These are phyloP conservation scores for Ophion ellenae DNA, from an alignment of 2,888 invertebrate species.

Conservation along the genomic window DNA sequence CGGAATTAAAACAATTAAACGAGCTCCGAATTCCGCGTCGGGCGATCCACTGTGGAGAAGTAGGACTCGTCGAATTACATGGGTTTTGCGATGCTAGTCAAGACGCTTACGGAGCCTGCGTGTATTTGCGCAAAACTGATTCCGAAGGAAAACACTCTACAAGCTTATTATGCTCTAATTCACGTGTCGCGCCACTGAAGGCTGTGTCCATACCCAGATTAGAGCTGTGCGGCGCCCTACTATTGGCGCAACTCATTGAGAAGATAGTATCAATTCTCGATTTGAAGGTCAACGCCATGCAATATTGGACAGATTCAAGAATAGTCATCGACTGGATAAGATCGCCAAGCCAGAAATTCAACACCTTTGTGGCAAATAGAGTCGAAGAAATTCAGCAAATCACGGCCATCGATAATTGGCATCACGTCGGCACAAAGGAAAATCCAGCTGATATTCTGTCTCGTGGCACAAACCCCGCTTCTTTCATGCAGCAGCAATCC, in stretches of 20 bases:
- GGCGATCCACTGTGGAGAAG: background rate
- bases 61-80: background rate
- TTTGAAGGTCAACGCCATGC: background rate
- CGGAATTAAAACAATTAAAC: slow-evolving; percentile 4
- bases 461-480: slow-evolving; percentile 8
- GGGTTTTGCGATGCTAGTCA: slow-evolving; percentile 35
- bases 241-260: slow-evolving; percentile 44
- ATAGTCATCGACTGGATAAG: slow-evolving; percentile 49
- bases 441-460: slow-evolving; percentile 51
- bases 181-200: slow-evolving; percentile 41
- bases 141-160: background rate
- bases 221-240: slow-evolving; percentile 42
- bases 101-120: slow-evolving; percentile 32
- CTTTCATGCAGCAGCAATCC: background rate
- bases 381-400: slow-evolving; percentile 48
- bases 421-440: slow-evolving; percentile 33
- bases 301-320: slow-evolving; percentile 43
- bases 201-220: slow-evolving; percentile 35
- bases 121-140: slow-evolving; percentile 17
- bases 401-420: slow-evolving; percentile 35
- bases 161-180: slow-evolving; percentile 27
- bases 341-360: slow-evolving; percentile 22
- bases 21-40: slow-evolving; percentile 16
- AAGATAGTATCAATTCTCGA: slow-evolving; percentile 11
- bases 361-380: slow-evolving; percentile 44